Percentiles rank a stretch among this genome's conserved stretches.
Evolutionary conservation across 1,140 invertebrate species (phyloP).

Genomic region (Anagrus nilaparvatae): DNA sequence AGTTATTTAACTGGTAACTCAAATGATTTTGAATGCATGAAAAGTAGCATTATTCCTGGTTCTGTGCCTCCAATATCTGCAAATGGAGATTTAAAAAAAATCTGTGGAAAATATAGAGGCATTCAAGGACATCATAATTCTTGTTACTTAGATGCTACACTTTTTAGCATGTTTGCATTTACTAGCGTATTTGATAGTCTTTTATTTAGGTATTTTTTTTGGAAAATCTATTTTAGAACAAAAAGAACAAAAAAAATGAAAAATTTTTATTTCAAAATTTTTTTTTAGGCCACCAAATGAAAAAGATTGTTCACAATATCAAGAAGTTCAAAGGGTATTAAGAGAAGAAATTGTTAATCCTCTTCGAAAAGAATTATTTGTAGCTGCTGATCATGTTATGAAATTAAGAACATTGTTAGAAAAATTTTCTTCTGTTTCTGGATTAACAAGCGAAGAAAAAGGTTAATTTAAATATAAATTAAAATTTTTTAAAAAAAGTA

Average conservation of each 20-base stretch:
- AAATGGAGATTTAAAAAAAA: slow-evolving; percentile 52
- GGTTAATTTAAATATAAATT: slow-evolving; percentile 38
- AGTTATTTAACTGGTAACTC: slow-evolving; percentile 16
- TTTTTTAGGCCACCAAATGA: slow-evolving; percentile 46
- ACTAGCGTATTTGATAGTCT: slow-evolving; percentile 87
- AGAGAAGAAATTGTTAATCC: slow-evolving; percentile 95
- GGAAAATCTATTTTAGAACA: not conserved
- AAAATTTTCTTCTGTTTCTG: slow-evolving; percentile 77
- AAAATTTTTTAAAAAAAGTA: too few relatives aligned
- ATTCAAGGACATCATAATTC: slow-evolving; percentile 98
- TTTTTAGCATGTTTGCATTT: slow-evolving; percentile 96
- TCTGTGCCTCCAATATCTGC: slow-evolving; percentile 64
- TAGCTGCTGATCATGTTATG: slow-evolving; percentile 91
- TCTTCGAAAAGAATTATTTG: slow-evolving; percentile 77
- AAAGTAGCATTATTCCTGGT: slow-evolving; percentile 70
- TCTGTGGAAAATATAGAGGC: slow-evolving; percentile 71
- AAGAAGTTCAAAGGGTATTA: slow-evolving; percentile 79
- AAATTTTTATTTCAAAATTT: slow-evolving; percentile 1
- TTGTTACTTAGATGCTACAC: slow-evolving; percentile 92
- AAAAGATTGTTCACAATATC: slow-evolving; percentile 74
- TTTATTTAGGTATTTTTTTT: slow-evolving; percentile 57
- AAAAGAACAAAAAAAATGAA: not conserved
- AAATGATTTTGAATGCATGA: slow-evolving; percentile 47
- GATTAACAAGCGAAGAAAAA: slow-evolving; percentile 86
- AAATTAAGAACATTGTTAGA: slow-evolving; percentile 81